Conservation (phyloP, 2,888 invertebrate species). For the Drosophila sordidula region DNA sequence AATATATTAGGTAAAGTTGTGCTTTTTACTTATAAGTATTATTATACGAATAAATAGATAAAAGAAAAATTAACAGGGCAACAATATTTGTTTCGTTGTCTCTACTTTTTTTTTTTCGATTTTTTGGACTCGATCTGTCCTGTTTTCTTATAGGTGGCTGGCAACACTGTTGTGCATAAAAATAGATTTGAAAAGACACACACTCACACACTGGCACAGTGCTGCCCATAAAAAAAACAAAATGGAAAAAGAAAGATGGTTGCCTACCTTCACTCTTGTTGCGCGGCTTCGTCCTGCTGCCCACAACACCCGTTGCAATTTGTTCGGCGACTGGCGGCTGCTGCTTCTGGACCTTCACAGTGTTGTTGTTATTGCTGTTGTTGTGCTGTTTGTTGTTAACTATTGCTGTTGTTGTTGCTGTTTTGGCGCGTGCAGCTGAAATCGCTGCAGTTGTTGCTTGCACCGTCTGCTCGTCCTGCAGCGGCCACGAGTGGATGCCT, state of each 20-base stretch:
- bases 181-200: constrained; percentile 49
- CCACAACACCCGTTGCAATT: constrained; percentile 3
- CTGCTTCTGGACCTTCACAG: constrained; percentile 24
- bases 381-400: background rate
- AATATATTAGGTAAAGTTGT: too few species aligned
- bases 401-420: constrained; percentile 9
- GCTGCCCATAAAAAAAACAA: constrained; percentile 10
- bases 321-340: constrained; percentile 10
- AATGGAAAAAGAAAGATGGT: constrained; percentile 36
- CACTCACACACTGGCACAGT: constrained; percentile 11
- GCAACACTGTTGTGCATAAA: constrained; percentile 35
- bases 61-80: too few species aligned
- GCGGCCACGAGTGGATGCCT: constrained; percentile 46
- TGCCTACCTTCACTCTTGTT: constrained; percentile 76
- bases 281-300: constrained; percentile 59
- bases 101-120: too few species aligned
- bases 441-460: constrained; percentile 11
- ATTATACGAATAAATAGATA: too few species aligned
- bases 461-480: constrained; percentile 25
- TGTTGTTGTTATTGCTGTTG: constrained; percentile 14
- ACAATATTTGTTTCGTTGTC: too few species aligned
- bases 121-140: too few species aligned
- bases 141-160: too few species aligned
- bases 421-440: constrained; percentile 21
- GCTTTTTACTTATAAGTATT: too few species aligned